phyloP scores from a whole-genome alignment of 92 coral and sea anemone genomes.

The Paragorgia papillata region DNA sequence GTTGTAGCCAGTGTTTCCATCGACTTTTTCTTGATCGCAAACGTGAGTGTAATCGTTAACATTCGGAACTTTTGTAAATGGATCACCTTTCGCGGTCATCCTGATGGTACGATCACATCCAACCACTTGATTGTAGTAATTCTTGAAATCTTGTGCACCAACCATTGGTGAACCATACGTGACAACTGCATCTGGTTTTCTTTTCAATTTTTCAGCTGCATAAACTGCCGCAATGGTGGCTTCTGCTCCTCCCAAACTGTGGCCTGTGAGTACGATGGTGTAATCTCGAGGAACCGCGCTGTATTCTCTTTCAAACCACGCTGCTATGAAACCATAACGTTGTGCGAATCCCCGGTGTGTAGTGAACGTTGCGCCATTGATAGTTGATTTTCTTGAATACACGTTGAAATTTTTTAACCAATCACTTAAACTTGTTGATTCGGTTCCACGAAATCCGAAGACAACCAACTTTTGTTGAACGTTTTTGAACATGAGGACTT shows the following conservation, averaged over 20 bases:
- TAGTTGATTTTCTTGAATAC: neutral
- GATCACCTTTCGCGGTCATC: slow-evolving; percentile 20
- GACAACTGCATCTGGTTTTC: slow-evolving; percentile 26
- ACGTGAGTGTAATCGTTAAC: slow-evolving; percentile 16
- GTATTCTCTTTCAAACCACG: slow-evolving; percentile 40
- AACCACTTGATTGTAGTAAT: slow-evolving; percentile 19
- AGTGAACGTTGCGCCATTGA: neutral
- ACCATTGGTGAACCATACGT: slow-evolving; percentile 28
- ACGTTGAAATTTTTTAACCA: slow-evolving; percentile 25
- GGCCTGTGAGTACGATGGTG: slow-evolving; percentile 32
- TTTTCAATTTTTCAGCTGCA: slow-evolving; percentile 30
- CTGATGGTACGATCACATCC: slow-evolving; percentile 25
- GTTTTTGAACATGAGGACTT: slow-evolving; percentile 18
- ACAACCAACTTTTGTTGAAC: slow-evolving; percentile 22
- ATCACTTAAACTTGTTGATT: slow-evolving; percentile 12
- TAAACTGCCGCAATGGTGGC: slow-evolving; percentile 27
- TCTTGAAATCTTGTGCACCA: slow-evolving; percentile 6
- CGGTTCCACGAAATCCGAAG: slow-evolving; percentile 40
- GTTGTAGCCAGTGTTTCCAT: slow-evolving; percentile 5
- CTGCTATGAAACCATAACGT: slow-evolving; percentile 3
- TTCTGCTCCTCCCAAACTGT: slow-evolving; percentile 29
- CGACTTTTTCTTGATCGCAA: slow-evolving; percentile 9
- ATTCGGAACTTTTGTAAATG: slow-evolving; percentile 12
- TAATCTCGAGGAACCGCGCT: slow-evolving; percentile 4
- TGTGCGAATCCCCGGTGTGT: slow-evolving; percentile 19